phyloP scores from a whole-genome alignment of 1,140 invertebrate species.

The Lucilia sericata region DNA sequence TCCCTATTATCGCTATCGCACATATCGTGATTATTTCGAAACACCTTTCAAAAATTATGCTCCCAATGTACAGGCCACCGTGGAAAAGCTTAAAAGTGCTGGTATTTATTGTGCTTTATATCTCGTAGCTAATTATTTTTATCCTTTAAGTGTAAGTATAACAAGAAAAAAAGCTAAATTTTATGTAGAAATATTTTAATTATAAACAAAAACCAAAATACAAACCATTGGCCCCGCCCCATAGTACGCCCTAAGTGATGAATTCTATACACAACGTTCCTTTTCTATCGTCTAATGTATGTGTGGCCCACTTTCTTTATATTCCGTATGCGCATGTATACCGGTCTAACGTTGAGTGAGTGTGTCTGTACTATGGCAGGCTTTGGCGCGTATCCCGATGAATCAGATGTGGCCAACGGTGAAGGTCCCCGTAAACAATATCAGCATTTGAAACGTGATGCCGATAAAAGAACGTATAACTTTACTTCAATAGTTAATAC shows the following conservation, averaged over 20 bases:
- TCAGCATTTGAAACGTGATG: constrained; percentile 70
- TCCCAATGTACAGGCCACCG: constrained; percentile 73
- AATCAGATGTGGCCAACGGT: constrained; percentile 79
- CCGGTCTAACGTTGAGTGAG: constrained; percentile 90
- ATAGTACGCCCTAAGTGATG: constrained; percentile 78
- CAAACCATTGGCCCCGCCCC: constrained; percentile 56
- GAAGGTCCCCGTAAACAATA: constrained; percentile 81
- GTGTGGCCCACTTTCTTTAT: constrained; percentile 88
- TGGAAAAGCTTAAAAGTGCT: constrained; percentile 77
- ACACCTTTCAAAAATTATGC: constrained; percentile 76
- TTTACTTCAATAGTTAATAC: constrained; percentile 89
- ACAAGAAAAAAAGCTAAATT: neutral
- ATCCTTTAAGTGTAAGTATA: constrained; percentile 78
- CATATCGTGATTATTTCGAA: constrained; percentile 84
- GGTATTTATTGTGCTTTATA: constrained; percentile 78
- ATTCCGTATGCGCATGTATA: constrained; percentile 91
- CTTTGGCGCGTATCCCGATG: constrained; percentile 88
- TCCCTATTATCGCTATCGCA: constrained; percentile 89
- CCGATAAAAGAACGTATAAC: constrained; percentile 75
- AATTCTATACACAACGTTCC: constrained; percentile 75
- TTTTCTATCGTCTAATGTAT: constrained; percentile 85
- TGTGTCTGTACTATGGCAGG: constrained; percentile 92
- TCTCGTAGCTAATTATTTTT: constrained; percentile 76
- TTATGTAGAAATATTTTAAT: neutral
- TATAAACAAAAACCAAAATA: no score